These are phyloP conservation scores for Julus scanicus DNA, from an alignment of 2,888 invertebrate genomes.

Conservation along the genomic window DNA sequence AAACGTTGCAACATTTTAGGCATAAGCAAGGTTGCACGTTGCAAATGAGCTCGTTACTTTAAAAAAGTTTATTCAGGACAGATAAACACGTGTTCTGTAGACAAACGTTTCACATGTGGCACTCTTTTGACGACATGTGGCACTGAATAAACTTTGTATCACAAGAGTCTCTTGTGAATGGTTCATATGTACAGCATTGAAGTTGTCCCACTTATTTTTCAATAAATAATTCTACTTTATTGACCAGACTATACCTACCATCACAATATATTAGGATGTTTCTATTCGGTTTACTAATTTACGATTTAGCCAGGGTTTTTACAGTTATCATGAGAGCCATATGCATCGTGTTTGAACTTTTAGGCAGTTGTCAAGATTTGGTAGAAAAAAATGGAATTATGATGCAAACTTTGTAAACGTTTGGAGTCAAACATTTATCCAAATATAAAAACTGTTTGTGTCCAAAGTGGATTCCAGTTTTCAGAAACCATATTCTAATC, in stretches of 20 bases:
- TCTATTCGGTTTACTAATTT: background rate
- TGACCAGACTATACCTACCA: background rate
- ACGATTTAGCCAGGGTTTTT: background rate
- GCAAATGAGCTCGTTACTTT: background rate
- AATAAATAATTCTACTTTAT: background rate
- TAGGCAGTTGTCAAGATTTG: background rate
- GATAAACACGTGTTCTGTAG: background rate
- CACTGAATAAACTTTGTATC: background rate
- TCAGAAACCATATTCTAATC: background rate
- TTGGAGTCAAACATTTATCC: no score
- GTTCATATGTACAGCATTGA: background rate
- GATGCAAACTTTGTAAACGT: no score
- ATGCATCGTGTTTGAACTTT: background rate
- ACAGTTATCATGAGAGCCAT: background rate
- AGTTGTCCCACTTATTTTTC: background rate
- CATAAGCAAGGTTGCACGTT: background rate
- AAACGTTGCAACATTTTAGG: background rate
- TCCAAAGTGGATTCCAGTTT: background rate
- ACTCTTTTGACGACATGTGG: background rate
- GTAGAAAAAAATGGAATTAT: no score
- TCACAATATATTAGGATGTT: background rate
- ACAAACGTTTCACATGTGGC: slow-evolving; percentile 12
- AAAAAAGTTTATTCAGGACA: background rate
- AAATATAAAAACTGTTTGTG: no score
- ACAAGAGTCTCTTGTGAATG: background rate